Percentiles rank a stretch among this genome's conserved stretches.
These are phyloP conservation scores for Petrophora chlorosata DNA, from an alignment of 2,888 invertebrate species.

Conservation along the genomic window DNA sequence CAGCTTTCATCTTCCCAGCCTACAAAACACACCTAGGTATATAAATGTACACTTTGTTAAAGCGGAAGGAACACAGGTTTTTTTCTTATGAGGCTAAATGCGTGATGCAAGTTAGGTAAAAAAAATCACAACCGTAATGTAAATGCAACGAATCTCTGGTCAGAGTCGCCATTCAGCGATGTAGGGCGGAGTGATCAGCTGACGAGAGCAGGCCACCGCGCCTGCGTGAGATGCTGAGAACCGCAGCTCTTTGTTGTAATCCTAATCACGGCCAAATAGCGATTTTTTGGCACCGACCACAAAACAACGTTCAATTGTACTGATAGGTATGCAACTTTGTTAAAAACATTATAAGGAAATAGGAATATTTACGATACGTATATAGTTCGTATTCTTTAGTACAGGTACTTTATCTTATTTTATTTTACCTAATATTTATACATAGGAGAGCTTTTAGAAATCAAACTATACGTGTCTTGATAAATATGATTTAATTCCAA, in stretches of 20 bases:
- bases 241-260: slow-evolving; percentile 31
- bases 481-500: slow-evolving; percentile 22
- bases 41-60: slow-evolving; percentile 9
- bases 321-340: too few species aligned
- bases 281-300: slow-evolving; percentile 7
- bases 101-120: slow-evolving; percentile 23
- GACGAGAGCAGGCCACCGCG: slow-evolving; percentile 47
- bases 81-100: slow-evolving; percentile 6
- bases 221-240: slow-evolving; percentile 53
- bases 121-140: slow-evolving; percentile 49
- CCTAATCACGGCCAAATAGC: slow-evolving; percentile 4
- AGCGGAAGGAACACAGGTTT: slow-evolving; percentile 22
- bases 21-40: neutral
- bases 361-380: too few species aligned
- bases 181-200: slow-evolving; percentile 64
- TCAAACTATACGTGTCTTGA: neutral
- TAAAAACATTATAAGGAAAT: too few species aligned
- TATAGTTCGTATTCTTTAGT: neutral
- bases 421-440: too few species aligned
- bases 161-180: slow-evolving; percentile 10
- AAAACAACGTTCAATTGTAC: neutral
- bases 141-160: slow-evolving; percentile 27
- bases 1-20: slow-evolving; percentile 82
- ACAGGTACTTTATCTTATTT: neutral
- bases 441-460: neutral